Conservation (phyloP, 2,888 invertebrate genomes). For the Epinotia bilunana region DNA sequence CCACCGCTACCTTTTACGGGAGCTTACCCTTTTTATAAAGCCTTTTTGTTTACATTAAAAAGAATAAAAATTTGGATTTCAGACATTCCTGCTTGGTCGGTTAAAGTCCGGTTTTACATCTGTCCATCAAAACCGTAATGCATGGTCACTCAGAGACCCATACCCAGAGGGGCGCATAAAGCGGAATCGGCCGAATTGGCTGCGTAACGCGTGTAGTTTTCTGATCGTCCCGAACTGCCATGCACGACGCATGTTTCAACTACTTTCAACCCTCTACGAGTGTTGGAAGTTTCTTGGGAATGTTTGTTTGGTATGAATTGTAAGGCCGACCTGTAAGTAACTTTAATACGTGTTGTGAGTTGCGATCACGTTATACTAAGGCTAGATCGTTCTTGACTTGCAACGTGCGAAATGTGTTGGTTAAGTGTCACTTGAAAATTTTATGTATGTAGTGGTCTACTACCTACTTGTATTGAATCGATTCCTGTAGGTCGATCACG, state of each 20-base stretch:
- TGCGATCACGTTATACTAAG: background rate
- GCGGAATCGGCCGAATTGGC: constrained; percentile 68
- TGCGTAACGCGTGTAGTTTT: constrained; percentile 65
- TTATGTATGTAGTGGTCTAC: no score
- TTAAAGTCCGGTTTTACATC: constrained; percentile 11
- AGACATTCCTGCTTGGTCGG: background rate
- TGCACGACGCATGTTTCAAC: constrained; percentile 36
- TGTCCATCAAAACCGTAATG: constrained; percentile 40
- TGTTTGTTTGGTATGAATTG: constrained; percentile 7
- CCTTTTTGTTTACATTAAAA: no score
- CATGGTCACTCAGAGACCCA: constrained; percentile 51
- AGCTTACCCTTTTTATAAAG: no score
- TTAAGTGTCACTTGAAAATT: no score
- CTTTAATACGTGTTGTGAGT: background rate
- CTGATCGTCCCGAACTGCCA: constrained; percentile 57
- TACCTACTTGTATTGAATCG: no score
- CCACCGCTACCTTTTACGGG: no score
- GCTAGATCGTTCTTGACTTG: no score
- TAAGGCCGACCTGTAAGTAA: background rate
- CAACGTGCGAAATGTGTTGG: no score
- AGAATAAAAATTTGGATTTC: no score
- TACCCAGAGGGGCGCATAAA: constrained; percentile 69
- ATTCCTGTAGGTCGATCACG: no score
- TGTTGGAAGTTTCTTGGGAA: constrained; percentile 12
- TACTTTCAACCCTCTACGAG: constrained; percentile 19